Percentiles rank a stretch among this genome's conserved stretches.
These are phyloP conservation scores for Bucorvus abyssinicus DNA, from an alignment of 2,797 vertebrate species.

Conservation along the genomic window DNA sequence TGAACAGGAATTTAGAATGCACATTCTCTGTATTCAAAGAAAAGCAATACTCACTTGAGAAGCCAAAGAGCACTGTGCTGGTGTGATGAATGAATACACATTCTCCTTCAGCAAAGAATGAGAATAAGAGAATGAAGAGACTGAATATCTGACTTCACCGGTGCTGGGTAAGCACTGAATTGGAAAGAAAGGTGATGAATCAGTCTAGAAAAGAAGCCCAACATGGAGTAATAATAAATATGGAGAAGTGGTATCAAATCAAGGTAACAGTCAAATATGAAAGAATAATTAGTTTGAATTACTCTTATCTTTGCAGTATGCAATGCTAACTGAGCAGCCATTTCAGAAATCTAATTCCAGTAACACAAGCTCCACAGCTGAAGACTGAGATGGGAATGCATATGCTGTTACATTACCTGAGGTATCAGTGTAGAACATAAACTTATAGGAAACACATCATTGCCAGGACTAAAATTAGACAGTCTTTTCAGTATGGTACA, in stretches of 20 bases:
- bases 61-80: neutral
- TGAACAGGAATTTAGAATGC: neutral
- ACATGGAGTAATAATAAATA: neutral
- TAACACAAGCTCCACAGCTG: neutral
- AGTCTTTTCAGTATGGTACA: neutral
- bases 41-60: neutral
- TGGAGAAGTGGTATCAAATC: neutral
- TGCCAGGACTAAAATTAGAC: neutral
- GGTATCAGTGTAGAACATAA: neutral
- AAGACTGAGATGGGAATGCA: neutral
- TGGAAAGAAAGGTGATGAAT: neutral
- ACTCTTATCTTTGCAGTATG: neutral
- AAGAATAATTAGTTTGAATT: neutral
- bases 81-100: neutral
- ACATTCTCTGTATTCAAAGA: neutral
- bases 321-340: neutral
- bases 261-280: neutral
- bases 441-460: neutral
- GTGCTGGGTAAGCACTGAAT: neutral
- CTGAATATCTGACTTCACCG: neutral
- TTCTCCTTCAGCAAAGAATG: neutral
- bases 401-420: neutral
- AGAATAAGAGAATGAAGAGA: neutral
- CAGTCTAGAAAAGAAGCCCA: neutral
- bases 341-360: neutral